Evolutionary conservation across 2,888 invertebrate genomes (phyloP).

Genomic region (Polyommatus iphigenia): DNA sequence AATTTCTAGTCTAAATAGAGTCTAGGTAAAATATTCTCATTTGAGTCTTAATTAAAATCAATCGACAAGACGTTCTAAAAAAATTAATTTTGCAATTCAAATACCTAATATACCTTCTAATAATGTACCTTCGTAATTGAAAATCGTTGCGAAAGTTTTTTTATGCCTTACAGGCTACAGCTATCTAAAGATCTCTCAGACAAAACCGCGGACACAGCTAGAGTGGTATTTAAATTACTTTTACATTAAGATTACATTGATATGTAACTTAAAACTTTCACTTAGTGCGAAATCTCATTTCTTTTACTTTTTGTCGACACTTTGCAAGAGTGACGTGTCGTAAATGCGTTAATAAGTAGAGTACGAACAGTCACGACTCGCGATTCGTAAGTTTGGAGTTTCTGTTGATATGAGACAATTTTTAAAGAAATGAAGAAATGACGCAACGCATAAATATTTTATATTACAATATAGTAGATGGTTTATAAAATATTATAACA

Average conservation of each 20-base stretch:
- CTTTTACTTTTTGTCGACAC: conserved; percentile 12
- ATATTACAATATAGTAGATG: background rate
- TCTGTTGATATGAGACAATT: background rate
- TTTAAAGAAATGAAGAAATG: background rate
- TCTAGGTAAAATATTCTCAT: no score
- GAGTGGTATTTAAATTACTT: conserved; percentile 20
- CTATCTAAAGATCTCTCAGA: conserved; percentile 1
- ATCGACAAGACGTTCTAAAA: no score
- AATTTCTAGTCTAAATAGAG: background rate
- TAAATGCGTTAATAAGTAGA: background rate
- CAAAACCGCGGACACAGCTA: background rate
- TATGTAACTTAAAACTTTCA: conserved; percentile 27
- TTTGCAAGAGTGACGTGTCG: conserved; percentile 20
- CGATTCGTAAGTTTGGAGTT: background rate
- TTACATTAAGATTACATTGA: conserved; percentile 26
- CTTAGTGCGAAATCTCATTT: conserved; percentile 22
- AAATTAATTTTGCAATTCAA: no score
- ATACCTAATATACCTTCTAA: no score
- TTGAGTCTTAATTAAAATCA: no score
- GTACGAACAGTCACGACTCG: background rate
- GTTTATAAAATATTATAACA: background rate
- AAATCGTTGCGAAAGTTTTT: background rate
- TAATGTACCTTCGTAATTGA: background rate
- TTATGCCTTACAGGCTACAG: background rate
- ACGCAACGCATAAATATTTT: background rate